Evolutionary conservation across 2,888 invertebrate species (phyloP).

Genomic region (Palloptera scutellata): DNA sequence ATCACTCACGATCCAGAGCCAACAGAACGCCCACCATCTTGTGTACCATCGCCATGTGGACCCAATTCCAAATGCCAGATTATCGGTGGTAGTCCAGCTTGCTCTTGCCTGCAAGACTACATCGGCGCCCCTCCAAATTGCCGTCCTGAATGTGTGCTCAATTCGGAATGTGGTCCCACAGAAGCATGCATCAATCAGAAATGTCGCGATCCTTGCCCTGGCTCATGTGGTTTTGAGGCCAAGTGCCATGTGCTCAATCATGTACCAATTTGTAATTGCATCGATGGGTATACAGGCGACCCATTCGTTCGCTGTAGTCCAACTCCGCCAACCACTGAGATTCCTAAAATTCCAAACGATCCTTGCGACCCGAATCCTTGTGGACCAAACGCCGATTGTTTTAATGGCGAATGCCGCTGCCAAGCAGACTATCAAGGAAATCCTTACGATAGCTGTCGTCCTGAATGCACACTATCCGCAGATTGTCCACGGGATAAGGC

Average conservation of each 20-base stretch:
- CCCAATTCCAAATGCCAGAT: slow-evolving; percentile 83
- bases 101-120: slow-evolving; percentile 80
- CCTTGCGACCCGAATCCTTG: slow-evolving; percentile 79
- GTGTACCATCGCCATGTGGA: slow-evolving; percentile 84
- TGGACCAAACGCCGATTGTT: slow-evolving; percentile 77
- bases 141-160: slow-evolving; percentile 81
- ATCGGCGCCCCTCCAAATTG: slow-evolving; percentile 82
- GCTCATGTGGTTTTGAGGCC: slow-evolving; percentile 82
- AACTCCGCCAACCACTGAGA: slow-evolving; percentile 66
- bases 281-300: slow-evolving; percentile 78
- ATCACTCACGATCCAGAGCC: slow-evolving; percentile 51
- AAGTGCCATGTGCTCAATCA: slow-evolving; percentile 82
- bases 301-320: slow-evolving; percentile 77
- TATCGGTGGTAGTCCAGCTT: slow-evolving; percentile 76
- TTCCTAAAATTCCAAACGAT: slow-evolving; percentile 62
- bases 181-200: slow-evolving; percentile 80
- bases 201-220: slow-evolving; percentile 84
- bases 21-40: slow-evolving; percentile 77
- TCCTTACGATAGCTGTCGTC: slow-evolving; percentile 73
- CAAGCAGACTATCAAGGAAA: slow-evolving; percentile 75
- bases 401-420: slow-evolving; percentile 76
- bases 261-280: slow-evolving; percentile 81
- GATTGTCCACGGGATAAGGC: slow-evolving; percentile 75
- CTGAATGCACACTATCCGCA: slow-evolving; percentile 77
- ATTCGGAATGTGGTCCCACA: slow-evolving; percentile 80